Evolutionary conservation across 92 coral and sea anemone species (phyloP), one percentile per base, ranked within the genome.

Genomic region (Desmophyllum pertusum): DNA sequence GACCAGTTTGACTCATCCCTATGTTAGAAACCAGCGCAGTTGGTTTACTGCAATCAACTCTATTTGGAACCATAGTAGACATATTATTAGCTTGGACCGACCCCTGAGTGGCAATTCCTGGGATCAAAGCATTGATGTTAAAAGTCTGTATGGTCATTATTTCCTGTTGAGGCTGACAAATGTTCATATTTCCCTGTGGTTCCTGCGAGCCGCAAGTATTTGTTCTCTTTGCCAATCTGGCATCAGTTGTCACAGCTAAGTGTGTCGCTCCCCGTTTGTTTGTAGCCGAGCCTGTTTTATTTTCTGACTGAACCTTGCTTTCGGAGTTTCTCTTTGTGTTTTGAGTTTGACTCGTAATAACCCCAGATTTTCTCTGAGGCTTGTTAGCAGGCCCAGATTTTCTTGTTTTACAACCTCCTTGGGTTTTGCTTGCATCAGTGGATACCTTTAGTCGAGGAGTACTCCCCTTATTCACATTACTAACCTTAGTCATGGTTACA

Each of bases 161-260:
- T 62, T 94, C 96, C 51, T 85, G 95, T 48, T 91, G 95, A 27
- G 84, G 63, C 36, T 94, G 95, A 81, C 98, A 89, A 72, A 91
- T 89, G 29, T 85, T 90, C 82, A 85, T 71, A 78, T 84, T 85
- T 48, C 70, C 33, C 41, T 31, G 74, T 11, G 82, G 11, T 40
- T 75, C 81, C 10, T 75, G 81, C 0, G 86, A 62, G 43, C 21
- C 42, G 61, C 70, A 57, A 33, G 70, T 35, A 29, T 36, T 83
- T 17, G 75, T 25, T 84, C 81, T 84, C 82, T 84, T 84, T 46
- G 67, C 64, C 41, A 72, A 23, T 9, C 75, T 64, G 36, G 66
- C 18, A n/a, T 38, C 62, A 33, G 10, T 57, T 40, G 35, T 15
- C 4, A 4, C 46, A 39, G 70, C 10, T 35, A 73, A 82, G 27